Base-by-base conservation (phyloP, 2,888 invertebrate genomes). In the Conomelus anceps region DNA sequence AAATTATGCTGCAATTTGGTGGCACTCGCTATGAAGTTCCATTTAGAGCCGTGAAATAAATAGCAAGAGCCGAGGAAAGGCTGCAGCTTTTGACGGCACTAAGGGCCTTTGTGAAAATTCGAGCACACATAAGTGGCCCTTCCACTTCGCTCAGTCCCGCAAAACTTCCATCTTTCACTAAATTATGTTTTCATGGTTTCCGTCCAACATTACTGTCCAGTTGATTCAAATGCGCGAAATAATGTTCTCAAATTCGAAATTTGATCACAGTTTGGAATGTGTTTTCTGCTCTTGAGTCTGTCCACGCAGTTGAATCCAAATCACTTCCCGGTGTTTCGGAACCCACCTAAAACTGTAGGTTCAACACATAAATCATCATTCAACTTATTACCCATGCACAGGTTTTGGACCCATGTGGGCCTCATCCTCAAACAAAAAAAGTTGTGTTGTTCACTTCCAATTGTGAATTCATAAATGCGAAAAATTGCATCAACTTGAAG, bases 21-120 rank as follows among this genome's bases (percentile, higher is more conserved):
- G 24, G 63, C 63, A 63, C 63, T 63, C 86, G 26, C 86, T 86
- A 86, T 86, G 26, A 86, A 86, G 86, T 22, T 86, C 86, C 86
- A 86, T 86, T 86, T 86, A 86, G 86, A 26, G 86, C 24, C 22
- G 86, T 86, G 86, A 86, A 86, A 86, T 86, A 86, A 86, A 86
- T 86, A 86, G 86, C 86, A 17, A 34, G 17, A 17, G 13, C 34
- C 3, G 4, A 9, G 13, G 34, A 63, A n/a, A 63, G 63, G 63
- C 63, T 26, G 6, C 6, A 26, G 26, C 26, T 63, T 63, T 63
- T 63, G 63, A 13, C 34, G 34, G 34, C 34, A 34, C 34, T 34
- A 34, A 63, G 63, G 63, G 63, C 13, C 63, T 63, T 63, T 63
- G 63, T 63, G 63, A 63, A 63, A 63, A 63, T 63, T 63, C 63